These are phyloP conservation scores for Drosophila dives DNA, from an alignment of 2,888 invertebrate species.

Conservation along the genomic window DNA sequence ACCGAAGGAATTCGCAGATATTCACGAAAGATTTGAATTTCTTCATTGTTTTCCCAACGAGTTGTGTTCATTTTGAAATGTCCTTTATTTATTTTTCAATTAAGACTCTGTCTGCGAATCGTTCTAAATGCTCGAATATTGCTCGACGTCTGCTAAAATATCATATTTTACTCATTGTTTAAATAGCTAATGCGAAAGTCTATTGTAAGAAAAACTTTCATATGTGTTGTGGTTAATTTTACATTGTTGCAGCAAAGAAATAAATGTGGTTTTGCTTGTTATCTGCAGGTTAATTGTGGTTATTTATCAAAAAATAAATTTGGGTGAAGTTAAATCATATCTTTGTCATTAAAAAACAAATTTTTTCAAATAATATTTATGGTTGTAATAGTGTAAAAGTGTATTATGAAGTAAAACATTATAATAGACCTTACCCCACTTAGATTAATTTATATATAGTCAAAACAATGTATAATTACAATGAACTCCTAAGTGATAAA, in stretches of 20 bases:
- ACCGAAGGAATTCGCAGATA: conserved; percentile 93
- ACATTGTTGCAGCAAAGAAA: neutral
- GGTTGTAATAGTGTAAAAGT: neutral
- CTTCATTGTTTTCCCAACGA: conserved; percentile 85
- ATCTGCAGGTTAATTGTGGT: conserved; percentile 13
- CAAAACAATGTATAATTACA: neutral
- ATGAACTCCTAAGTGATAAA: neutral
- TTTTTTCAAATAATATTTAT: neutral
- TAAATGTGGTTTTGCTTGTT: conserved; percentile 17
- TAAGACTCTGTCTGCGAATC: neutral
- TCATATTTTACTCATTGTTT: neutral
- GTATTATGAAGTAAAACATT: neutral
- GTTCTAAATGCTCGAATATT: neutral
- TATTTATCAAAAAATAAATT: neutral
- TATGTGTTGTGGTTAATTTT: neutral
- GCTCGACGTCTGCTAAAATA: neutral
- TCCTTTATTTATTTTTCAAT: neutral
- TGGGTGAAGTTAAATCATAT: neutral
- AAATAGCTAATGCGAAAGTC: conserved; percentile 6
- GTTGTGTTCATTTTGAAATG: conserved; percentile 40
- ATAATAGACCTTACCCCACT: neutral
- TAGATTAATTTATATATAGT: neutral
- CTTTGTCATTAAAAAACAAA: neutral
- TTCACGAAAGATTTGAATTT: conserved; percentile 91
- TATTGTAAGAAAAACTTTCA: neutral